These are phyloP conservation scores for Drosophila phalerata DNA, from an alignment of 2,888 invertebrate genomes.

Conservation along the genomic window DNA sequence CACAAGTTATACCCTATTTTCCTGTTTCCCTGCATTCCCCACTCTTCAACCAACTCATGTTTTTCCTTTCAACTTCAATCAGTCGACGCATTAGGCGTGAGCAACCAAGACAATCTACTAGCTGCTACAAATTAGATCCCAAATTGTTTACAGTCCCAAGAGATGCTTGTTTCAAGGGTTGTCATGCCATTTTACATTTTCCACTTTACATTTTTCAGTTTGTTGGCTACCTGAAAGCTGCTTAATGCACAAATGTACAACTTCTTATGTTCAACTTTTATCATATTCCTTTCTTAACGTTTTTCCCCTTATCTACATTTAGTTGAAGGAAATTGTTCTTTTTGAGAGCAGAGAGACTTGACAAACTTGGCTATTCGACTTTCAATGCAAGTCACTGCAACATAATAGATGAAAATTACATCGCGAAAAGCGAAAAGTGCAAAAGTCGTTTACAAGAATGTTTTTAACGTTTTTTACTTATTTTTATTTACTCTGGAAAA, in stretches of 20 bases:
- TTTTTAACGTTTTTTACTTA: conserved; percentile 18
- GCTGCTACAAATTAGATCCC: conserved; percentile 56
- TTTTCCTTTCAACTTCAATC: conserved; percentile 39
- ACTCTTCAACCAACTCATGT: not conserved
- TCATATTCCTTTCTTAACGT: not conserved
- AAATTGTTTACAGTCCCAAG: conserved; percentile 33
- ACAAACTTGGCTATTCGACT: conserved; percentile 28
- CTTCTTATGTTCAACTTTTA: conserved; percentile 13
- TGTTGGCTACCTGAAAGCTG: conserved; percentile 32
- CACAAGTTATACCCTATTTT: not conserved
- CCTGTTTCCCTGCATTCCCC: not conserved
- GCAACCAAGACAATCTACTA: conserved; percentile 29
- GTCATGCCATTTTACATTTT: conserved; percentile 22
- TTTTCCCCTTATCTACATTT: not conserved
- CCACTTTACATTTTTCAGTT: conserved; percentile 20
- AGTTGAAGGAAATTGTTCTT: conserved; percentile 7
- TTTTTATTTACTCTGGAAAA: not conserved
- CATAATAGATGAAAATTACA: conserved; percentile 23
- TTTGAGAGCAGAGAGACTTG: not conserved
- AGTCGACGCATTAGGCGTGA: conserved; percentile 18
- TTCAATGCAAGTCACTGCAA: conserved; percentile 33
- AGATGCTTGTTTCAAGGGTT: conserved; percentile 18
- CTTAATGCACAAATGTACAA: conserved; percentile 22
- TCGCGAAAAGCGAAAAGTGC: conserved; percentile 32
- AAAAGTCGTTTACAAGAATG: conserved; percentile 44